phyloP scores from a whole-genome alignment of 2,113 vertebrate species.

The Macquaria australasica region DNA sequence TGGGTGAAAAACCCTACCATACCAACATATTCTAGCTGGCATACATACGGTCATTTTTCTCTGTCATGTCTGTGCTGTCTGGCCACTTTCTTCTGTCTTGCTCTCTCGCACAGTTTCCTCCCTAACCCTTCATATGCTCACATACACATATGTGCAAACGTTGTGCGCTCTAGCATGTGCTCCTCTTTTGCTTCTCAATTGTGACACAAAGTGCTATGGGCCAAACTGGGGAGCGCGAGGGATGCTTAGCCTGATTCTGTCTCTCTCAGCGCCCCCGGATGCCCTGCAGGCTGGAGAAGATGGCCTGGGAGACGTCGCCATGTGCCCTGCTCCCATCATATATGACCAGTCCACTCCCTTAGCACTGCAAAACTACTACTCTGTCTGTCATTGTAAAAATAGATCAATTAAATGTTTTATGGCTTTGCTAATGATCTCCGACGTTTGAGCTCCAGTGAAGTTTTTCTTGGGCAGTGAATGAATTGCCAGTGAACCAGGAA shows the following conservation, averaged over 20 bases:
- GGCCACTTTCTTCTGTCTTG: constrained; percentile 8
- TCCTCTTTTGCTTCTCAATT: constrained; percentile 73
- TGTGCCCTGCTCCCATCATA: constrained; percentile 59
- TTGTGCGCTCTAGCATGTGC: constrained; percentile 75
- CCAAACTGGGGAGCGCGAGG: constrained; percentile 77
- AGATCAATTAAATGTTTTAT: not conserved
- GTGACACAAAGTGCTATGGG: constrained; percentile 81
- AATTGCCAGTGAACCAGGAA: constrained; percentile 33
- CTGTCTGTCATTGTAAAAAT: constrained; percentile 4
- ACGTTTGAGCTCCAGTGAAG: constrained; percentile 35
- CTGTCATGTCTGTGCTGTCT: not conserved
- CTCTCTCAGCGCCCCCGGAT: constrained; percentile 71
- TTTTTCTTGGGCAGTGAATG: constrained; percentile 16
- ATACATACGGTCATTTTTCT: not conserved
- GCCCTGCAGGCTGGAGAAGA: constrained; percentile 68
- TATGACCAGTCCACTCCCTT: constrained; percentile 25
- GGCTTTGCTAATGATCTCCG: constrained; percentile 1
- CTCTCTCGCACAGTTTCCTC: not conserved
- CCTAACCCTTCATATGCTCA: constrained; percentile 6
- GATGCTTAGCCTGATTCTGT: constrained; percentile 79
- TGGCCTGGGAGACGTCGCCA: constrained; percentile 66
- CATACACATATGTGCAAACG: constrained; percentile 50
- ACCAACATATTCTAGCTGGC: not conserved
- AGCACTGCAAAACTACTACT: not conserved
- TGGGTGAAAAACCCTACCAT: not conserved